These are phyloP conservation scores for Paralvinella palmiformis DNA, from an alignment of 1,140 invertebrate species.

Conservation along the genomic window DNA sequence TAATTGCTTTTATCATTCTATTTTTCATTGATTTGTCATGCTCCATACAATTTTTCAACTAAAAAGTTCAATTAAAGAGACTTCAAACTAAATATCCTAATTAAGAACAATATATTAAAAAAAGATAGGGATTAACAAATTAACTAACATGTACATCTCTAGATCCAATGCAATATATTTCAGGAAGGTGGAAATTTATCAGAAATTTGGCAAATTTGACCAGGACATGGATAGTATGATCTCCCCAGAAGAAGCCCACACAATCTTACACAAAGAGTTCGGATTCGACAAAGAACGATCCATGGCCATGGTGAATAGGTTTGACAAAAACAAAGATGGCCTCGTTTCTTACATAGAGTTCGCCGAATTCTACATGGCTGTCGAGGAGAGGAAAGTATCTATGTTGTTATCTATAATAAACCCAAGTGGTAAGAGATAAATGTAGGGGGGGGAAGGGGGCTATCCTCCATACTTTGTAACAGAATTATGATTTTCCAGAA, in stretches of 20 bases:
- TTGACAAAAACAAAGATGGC: constrained; percentile 6
- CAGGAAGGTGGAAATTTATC: constrained; percentile 15
- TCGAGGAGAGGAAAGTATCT: constrained; percentile 2
- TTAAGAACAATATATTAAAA: too few species aligned
- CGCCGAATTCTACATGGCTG: constrained; percentile 10
- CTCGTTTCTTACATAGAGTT: constrained; percentile 9
- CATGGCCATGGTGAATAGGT: not conserved
- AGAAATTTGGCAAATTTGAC: constrained; percentile 13
- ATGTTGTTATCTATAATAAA: too few species aligned
- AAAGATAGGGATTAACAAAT: too few species aligned
- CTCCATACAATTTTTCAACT: too few species aligned
- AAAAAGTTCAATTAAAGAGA: too few species aligned
- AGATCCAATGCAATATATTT: too few species aligned
- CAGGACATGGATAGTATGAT: constrained; percentile 7
- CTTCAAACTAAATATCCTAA: too few species aligned
- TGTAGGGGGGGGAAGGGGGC: not conserved
- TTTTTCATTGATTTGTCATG: too few species aligned
- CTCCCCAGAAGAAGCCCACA: constrained; percentile 5
- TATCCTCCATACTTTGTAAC: not conserved
- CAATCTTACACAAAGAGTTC: not conserved
- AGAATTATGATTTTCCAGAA: not conserved
- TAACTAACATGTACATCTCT: too few species aligned
- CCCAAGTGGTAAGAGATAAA: too few species aligned
- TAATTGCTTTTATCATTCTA: too few species aligned
- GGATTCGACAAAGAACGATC: constrained; percentile 4